Percentiles rank a stretch among this genome's conserved stretches.
phyloP scores from a whole-genome alignment of 2,797 vertebrate species.

The Microctenopoma stevenorrisi region DNA sequence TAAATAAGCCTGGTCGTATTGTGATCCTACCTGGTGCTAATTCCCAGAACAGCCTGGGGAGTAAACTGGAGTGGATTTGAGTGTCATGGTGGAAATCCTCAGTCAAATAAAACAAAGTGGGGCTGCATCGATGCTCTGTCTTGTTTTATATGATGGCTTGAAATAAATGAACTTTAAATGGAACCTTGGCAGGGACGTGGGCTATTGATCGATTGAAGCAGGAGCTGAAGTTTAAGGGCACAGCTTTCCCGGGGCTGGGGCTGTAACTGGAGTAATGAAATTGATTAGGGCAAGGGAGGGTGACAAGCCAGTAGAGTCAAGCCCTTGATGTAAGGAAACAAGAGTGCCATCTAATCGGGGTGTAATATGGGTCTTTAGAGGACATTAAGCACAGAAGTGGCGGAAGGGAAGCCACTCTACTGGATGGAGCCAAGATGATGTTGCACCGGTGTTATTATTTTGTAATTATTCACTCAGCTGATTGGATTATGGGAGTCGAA shows the following conservation, averaged over 20 bases:
- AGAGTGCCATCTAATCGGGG: slow-evolving; percentile 91
- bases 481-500: slow-evolving; percentile 79
- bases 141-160: slow-evolving; percentile 90
- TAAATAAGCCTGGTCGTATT: slow-evolving; percentile 38
- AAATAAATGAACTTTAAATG: slow-evolving; percentile 93
- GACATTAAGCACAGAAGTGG: slow-evolving; percentile 87
- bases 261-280: slow-evolving; percentile 92
- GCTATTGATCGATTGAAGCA: slow-evolving; percentile 87
- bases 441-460: slow-evolving; percentile 80
- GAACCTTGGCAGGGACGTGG: slow-evolving; percentile 88
- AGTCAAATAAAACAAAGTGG: slow-evolving; percentile 90
- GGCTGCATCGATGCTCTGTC: slow-evolving; percentile 87
- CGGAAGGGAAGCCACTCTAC: slow-evolving; percentile 76
- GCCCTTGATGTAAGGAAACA: slow-evolving; percentile 92
- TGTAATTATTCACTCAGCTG: slow-evolving; percentile 80
- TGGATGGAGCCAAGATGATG: slow-evolving; percentile 80
- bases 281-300: slow-evolving; percentile 89
- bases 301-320: slow-evolving; percentile 90
- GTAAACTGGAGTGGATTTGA: slow-evolving; percentile 75
- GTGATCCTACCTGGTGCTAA: slow-evolving; percentile 48
- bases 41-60: slow-evolving; percentile 67
- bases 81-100: slow-evolving; percentile 86
- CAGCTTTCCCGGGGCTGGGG: slow-evolving; percentile 83
- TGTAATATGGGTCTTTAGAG: slow-evolving; percentile 91
- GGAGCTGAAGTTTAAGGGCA: slow-evolving; percentile 91